Evolutionary conservation across 2,888 invertebrate species (phyloP).

Genomic region (Lasioglossum zephyrum): DNA sequence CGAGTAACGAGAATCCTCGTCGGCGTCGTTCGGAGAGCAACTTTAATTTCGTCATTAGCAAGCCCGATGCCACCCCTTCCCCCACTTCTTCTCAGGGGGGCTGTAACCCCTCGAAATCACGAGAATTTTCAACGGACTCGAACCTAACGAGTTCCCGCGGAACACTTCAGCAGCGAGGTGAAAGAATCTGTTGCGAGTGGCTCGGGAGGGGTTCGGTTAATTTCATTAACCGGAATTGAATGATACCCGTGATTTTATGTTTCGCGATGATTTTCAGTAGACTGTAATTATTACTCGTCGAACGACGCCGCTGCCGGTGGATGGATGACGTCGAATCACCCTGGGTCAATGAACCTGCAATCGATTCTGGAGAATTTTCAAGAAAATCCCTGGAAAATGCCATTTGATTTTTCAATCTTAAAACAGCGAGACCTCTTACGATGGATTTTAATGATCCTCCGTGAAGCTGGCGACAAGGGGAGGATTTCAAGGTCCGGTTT

Average conservation of each 20-base stretch:
- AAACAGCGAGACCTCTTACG: neutral
- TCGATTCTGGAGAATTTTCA: neutral
- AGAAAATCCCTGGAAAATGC: neutral
- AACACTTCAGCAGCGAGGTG: constrained; percentile 41
- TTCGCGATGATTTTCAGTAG: constrained; percentile 37
- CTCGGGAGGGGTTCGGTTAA: constrained; percentile 32
- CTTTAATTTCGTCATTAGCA: constrained; percentile 55
- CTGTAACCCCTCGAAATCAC: constrained; percentile 10
- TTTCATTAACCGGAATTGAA: constrained; percentile 55
- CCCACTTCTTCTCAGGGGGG: neutral
- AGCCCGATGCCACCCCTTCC: neutral
- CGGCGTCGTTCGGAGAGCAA: constrained; percentile 35
- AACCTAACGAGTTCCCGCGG: constrained; percentile 48
- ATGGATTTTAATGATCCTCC: neutral
- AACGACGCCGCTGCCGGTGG: neutral
- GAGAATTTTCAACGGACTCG: constrained; percentile 38
- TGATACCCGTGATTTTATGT: constrained; percentile 43
- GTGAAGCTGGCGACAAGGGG: neutral
- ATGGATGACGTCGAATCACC: neutral
- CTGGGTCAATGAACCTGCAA: neutral
- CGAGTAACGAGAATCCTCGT: constrained; percentile 46
- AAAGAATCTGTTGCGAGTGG: constrained; percentile 27
- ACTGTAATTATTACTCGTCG: constrained; percentile 37
- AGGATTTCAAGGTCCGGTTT: neutral
- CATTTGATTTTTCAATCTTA: neutral